Base-by-base conservation (phyloP, 2,797 vertebrate species). In the Triplophysa bombifrons region DNA sequence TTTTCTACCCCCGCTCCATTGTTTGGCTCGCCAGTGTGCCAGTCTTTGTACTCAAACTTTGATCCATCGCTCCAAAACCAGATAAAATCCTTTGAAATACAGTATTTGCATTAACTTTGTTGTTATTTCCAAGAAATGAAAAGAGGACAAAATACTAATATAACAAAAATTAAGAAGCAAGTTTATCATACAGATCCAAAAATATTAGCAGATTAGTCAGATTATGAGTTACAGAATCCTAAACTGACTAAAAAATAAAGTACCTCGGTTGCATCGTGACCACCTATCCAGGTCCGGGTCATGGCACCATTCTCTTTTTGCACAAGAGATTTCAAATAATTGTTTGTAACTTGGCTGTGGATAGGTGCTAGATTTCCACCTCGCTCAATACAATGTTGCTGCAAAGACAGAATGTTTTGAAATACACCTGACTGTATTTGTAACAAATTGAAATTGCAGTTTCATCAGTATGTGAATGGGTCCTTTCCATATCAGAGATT, bases 61-160 rank as follows among this genome's bases (percentile, higher is more conserved):
- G 78, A 78, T 7, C 81, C 84, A 30, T 83, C 81, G 22, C 78
- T 81, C 84, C 84, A 85, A 14, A 85, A 19, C 81, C 81, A 85
- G 3, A 51, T 0, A 13, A 19, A 4, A 0, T 16, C 17, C 84
- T 85, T 16, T n/a, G 56, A 20, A 50, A 20, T 70, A n/a, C 12
- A 48, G 14, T 51, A 34, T 58, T 48, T 50, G 13, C 11, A 50
- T 50, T 34, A 27, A 53, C 14, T 53, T 41, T 41, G 38, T 41
- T 41, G 38, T 41, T 41, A 41, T 41, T 41, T 41, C 38, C 38
- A 41, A 41, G 38, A 41, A 41, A 41, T 9, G 38, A 41, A 8
- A 41, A 9, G 46, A 16, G 25, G 25, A 1, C 13, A 14, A 6
- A 51, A 4, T 11, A 34, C 7, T 17, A 44, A n/a, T 56, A 20